A percentile compares a stretch with the other conserved stretches of the same genome.
phyloP scores from a whole-genome alignment of 2,113 vertebrate species.

The Arothron firmamentum region DNA sequence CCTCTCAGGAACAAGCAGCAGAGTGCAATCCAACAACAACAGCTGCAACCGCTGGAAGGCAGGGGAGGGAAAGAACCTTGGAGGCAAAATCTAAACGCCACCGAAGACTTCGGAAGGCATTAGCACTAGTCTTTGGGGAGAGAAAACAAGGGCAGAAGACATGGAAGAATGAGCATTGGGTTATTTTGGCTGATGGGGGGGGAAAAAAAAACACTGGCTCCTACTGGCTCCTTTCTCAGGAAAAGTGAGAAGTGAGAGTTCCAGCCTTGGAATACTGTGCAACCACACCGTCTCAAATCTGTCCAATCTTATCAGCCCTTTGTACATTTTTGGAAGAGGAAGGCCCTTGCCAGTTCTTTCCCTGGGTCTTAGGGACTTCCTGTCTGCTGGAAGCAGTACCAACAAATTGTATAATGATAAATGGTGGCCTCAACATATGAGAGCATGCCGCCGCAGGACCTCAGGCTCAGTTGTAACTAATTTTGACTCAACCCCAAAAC shows the following conservation, averaged over 20 bases:
- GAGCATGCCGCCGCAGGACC: conserved; percentile 57
- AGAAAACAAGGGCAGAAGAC: conserved; percentile 59
- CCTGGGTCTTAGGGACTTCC: conserved; percentile 67
- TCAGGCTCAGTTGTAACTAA: conserved; percentile 67
- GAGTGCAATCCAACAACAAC: conserved; percentile 61
- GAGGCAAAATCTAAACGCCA: conserved; percentile 54
- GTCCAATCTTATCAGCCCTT: conserved; percentile 66
- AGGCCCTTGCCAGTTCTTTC: conserved; percentile 46
- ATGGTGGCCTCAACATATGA: conserved; percentile 57
- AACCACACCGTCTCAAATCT: conserved; percentile 70
- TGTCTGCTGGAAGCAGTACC: conserved; percentile 65
- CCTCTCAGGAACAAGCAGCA: conserved; percentile 53
- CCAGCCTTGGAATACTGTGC: conserved; percentile 55
- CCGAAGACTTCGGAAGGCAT: conserved; percentile 59
- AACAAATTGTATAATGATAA: conserved; percentile 74
- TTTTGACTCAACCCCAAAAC: conserved; percentile 66
- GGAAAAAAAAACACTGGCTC: conserved; percentile 49
- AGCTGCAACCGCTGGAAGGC: conserved; percentile 67
- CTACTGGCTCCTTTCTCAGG: conserved; percentile 41
- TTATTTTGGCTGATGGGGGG: conserved; percentile 41
- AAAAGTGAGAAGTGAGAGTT: conserved; percentile 49
- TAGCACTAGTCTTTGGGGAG: conserved; percentile 51
- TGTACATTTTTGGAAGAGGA: conserved; percentile 44
- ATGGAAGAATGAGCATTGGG: conserved; percentile 56
- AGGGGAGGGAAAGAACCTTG: conserved; percentile 55